Conservation (phyloP, 2,797 vertebrate species). For the Staurois parvus region DNA sequence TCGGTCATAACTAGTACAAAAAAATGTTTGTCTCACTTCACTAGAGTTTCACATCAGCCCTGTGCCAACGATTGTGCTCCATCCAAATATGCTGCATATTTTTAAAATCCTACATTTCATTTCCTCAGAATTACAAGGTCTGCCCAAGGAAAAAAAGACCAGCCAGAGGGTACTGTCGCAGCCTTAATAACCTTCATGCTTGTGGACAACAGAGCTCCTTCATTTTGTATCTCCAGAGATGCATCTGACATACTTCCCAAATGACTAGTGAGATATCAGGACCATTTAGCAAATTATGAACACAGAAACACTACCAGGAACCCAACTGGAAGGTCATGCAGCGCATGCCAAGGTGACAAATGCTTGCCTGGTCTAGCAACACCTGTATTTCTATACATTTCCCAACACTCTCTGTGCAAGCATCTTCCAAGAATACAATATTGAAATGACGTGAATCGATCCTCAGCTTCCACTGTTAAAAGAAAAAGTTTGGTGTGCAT, state of each 20-base stretch:
- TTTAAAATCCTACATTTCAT: conserved; percentile 38
- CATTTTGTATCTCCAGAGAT: neutral
- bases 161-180: conserved; percentile 24
- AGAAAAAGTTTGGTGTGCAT: conserved; percentile 2
- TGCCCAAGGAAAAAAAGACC: neutral
- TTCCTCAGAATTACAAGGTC: conserved; percentile 39
- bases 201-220: neutral
- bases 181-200: conserved; percentile 11
- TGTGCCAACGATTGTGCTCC: neutral
- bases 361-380: conserved; percentile 12
- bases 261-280: neutral
- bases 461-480: conserved; percentile 3
- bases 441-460: neutral
- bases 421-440: conserved; percentile 35
- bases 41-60: neutral
- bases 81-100: conserved; percentile 34
- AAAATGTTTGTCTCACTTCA: neutral
- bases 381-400: conserved; percentile 27
- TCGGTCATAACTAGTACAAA: too few relatives aligned
- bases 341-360: neutral
- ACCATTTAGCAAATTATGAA: conserved; percentile 9
- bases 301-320: neutral
- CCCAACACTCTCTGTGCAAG: neutral
- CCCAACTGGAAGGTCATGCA: conserved; percentile 21
- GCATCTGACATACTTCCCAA: conserved; percentile 7